Evolutionary conservation across 1,140 invertebrate genomes (phyloP).

Genomic region (Hycleus cichorii): DNA sequence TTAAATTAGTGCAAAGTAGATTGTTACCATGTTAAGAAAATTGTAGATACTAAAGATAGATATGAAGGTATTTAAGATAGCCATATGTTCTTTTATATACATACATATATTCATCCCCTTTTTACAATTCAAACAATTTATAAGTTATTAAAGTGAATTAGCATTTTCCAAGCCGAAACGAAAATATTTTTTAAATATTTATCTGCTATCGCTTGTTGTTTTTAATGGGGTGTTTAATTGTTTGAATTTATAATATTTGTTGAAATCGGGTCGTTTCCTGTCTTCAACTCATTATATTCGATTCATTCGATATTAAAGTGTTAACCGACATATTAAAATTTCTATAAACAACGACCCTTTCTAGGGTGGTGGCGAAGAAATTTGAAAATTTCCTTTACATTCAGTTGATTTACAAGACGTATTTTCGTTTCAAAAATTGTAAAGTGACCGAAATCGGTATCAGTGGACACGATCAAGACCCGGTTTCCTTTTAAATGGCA

Average conservation of each 20-base stretch:
- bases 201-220: constrained; percentile 19
- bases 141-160: constrained; percentile 6
- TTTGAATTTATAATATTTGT: constrained; percentile 20
- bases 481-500: too few relatives aligned
- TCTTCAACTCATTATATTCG: neutral
- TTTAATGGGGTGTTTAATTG: constrained; percentile 33
- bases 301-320: too few relatives aligned
- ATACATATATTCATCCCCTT: constrained; percentile 6
- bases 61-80: neutral
- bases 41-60: too few relatives aligned
- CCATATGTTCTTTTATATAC: constrained; percentile 14
- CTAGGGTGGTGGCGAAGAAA: too few relatives aligned
- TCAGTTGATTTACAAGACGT: too few relatives aligned
- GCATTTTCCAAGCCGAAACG: constrained; percentile 22
- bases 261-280: constrained; percentile 29
- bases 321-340: too few relatives aligned
- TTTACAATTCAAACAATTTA: neutral
- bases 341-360: too few relatives aligned
- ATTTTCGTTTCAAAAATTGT: too few relatives aligned
- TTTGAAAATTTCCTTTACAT: too few relatives aligned
- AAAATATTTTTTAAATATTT: constrained; percentile 25
- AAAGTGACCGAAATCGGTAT: too few relatives aligned
- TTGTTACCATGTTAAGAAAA: constrained; percentile 8
- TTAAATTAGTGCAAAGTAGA: constrained; percentile 30
- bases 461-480: too few relatives aligned